Evolutionary conservation across 2,888 invertebrate genomes (phyloP), one percentile per base, ranked within the genome.

Genomic region (Drosophila trichaetosa): DNA sequence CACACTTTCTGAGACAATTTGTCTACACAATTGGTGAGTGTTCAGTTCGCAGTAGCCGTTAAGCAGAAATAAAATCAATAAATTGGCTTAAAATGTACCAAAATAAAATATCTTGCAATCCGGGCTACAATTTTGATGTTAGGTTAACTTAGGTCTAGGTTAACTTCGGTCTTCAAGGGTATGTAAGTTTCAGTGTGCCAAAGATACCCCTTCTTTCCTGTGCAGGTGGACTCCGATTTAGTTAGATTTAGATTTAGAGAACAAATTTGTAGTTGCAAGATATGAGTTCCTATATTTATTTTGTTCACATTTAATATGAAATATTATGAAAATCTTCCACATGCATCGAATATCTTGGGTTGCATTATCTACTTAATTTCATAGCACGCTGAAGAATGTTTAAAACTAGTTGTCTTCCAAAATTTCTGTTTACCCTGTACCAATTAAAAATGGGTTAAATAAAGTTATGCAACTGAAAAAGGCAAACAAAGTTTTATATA

Each of bases 111-210:
- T 33, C 0, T 33, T 0, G 0, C 1, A 33, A 11, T 1, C 10
- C 0, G 1, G 31, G 10, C 10, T 33, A 33, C 3, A 0, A 0
- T 0, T 33, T 33, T 0, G 33, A 10, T 33, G 33, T 33, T 10
- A 10, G 10, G 33, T 33, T 34, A 13, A 13, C 13, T 13, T 4
- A 0, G 34, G 4, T 0, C 31, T 33, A 3, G 10, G 33, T 33
- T 34, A 13, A 13, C 13, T 13, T 4, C 0, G 34, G 4, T 0
- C 5, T 34, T 4, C 34, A 13, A 34, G 13, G 34, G 4, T 4
- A 13, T 34, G 13, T 4, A 34, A 10, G 10, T 13, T 4, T 34
- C 34, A 4, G 34, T 34, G 13, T 34, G 13, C 0, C 24, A 27
- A 27, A 27, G 24, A 27, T 27, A 27, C 2, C 2, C 1, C n/a